Evolutionary conservation across 2,113 vertebrate genomes (phyloP).

Genomic region (Cinclus cinclus): DNA sequence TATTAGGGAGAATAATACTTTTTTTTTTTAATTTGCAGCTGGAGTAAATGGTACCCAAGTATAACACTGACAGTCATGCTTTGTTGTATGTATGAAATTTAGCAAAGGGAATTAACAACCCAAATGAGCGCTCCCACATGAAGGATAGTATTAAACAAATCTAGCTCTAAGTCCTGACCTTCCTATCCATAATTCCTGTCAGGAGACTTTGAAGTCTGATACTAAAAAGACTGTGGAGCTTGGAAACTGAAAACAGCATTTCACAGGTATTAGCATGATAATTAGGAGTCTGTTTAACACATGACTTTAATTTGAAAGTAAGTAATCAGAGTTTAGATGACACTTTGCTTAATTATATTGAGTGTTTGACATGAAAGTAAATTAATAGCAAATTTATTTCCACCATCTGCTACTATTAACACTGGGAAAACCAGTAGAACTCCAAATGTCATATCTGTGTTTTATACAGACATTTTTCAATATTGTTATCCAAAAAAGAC

Average conservation of each 20-base stretch:
- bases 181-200: conserved; percentile 39
- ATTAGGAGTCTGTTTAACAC: conserved; percentile 43
- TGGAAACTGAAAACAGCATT: conserved; percentile 18
- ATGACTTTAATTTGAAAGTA: conserved; percentile 55
- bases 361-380: conserved; percentile 62
- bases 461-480: neutral
- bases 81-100: neutral
- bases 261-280: conserved; percentile 54
- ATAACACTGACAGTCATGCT: neutral
- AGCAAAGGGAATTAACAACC: conserved; percentile 36
- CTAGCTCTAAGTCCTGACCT: conserved; percentile 32
- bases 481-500: neutral
- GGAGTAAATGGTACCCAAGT: neutral
- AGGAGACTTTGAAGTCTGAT: conserved; percentile 51
- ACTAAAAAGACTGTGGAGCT: neutral
- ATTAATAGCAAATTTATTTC: conserved; percentile 59
- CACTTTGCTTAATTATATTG: conserved; percentile 62
- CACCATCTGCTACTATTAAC: conserved; percentile 35
- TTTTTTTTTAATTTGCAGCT: neutral
- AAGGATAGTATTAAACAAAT: conserved; percentile 51
- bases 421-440: neutral
- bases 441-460: neutral
- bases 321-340: conserved; percentile 60
- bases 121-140: neutral
- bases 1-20: neutral